Evolutionary conservation across 2,113 vertebrate genomes (phyloP).

Genomic region (Phalacrocorax carbo): DNA sequence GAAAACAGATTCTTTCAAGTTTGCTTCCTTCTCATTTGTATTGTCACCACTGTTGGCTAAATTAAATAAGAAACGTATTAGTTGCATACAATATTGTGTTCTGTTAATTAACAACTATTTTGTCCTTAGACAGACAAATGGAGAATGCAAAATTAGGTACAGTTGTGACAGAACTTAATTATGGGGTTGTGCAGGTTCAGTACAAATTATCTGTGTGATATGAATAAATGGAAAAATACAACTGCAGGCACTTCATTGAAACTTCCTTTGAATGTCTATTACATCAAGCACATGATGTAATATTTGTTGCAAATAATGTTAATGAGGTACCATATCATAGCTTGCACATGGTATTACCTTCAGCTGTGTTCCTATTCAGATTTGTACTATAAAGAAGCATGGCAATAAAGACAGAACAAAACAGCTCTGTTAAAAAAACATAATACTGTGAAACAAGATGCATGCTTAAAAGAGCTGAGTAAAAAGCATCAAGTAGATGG

Average conservation of each 20-base stretch:
- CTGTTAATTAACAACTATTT: conserved; percentile 37
- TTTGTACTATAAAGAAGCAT: conserved; percentile 96
- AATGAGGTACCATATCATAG: conserved; percentile 83
- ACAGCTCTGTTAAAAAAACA: conserved; percentile 90
- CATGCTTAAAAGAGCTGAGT: conserved; percentile 66
- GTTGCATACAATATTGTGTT: background rate
- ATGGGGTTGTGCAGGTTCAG: conserved; percentile 77
- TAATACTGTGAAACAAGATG: conserved; percentile 70
- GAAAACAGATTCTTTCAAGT: conserved; percentile 24
- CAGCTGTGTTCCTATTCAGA: conserved; percentile 94
- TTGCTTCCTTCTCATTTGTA: conserved; percentile 16
- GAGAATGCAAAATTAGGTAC: conserved; percentile 81
- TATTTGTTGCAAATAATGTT: conserved; percentile 80
- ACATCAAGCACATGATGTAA: conserved; percentile 86
- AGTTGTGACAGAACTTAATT: conserved; percentile 79
- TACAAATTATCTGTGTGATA: conserved; percentile 74
- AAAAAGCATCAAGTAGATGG: conserved; percentile 26
- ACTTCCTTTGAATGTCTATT: conserved; percentile 73
- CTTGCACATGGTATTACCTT: conserved; percentile 90
- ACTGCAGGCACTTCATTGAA: conserved; percentile 67
- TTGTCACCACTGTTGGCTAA: conserved; percentile 58
- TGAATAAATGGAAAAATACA: conserved; percentile 76
- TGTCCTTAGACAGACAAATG: conserved; percentile 88
- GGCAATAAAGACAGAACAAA: conserved; percentile 95
- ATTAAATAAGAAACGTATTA: conserved; percentile 60